Evolutionary conservation across 2,888 invertebrate genomes (phyloP).

Genomic region (Drosophila mercatorum): DNA sequence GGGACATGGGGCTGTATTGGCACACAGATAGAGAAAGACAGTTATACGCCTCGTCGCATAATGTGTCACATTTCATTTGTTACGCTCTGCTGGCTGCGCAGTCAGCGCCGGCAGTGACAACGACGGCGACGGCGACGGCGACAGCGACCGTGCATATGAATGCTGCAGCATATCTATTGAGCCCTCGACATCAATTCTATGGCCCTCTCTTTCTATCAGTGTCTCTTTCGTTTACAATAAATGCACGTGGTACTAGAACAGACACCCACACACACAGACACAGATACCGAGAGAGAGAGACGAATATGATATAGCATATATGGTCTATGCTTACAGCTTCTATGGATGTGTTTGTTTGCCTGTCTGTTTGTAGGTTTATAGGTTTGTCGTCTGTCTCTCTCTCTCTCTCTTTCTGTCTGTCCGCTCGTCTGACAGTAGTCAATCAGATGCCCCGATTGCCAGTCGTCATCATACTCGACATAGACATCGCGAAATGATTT

Average conservation of each 20-base stretch:
- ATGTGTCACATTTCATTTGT: slow-evolving; percentile 80
- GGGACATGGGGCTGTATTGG: not conserved
- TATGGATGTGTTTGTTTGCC: slow-evolving; percentile 33
- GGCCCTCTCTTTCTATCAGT: slow-evolving; percentile 16
- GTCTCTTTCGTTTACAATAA: slow-evolving; percentile 59
- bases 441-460: slow-evolving; percentile 73
- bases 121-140: slow-evolving; percentile 7
- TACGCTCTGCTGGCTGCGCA: slow-evolving; percentile 63
- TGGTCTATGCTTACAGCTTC: slow-evolving; percentile 45
- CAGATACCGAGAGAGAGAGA: not conserved
- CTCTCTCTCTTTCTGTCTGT: not conserved
- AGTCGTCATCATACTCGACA: slow-evolving; percentile 79
- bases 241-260: slow-evolving; percentile 52
- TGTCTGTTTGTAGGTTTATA: slow-evolving; percentile 17
- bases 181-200: slow-evolving; percentile 26
- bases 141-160: slow-evolving; percentile 51
- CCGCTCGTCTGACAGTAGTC: slow-evolving; percentile 62
- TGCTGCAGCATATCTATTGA: slow-evolving; percentile 51
- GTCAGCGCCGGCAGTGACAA: slow-evolving; percentile 40
- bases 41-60: slow-evolving; percentile 79
- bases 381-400: slow-evolving; percentile 16
- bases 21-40: slow-evolving; percentile 51
- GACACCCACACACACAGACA: slow-evolving; percentile 4
- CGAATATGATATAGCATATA: slow-evolving; percentile 18
- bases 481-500: slow-evolving; percentile 75